phyloP scores from a whole-genome alignment of 2,888 invertebrate genomes.

The Scaptomyza polygonia region DNA sequence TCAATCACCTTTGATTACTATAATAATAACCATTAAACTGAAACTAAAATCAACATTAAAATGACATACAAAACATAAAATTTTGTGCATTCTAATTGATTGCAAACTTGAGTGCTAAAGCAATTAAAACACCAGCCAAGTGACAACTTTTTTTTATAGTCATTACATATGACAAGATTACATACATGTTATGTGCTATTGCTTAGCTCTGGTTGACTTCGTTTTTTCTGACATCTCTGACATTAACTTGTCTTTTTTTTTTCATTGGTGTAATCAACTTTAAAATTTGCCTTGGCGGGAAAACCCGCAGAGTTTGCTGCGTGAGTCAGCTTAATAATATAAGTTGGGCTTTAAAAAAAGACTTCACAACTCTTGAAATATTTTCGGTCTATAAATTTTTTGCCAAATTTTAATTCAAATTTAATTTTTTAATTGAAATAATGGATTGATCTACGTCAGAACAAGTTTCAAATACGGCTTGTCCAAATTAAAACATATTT shows the following conservation, averaged over 20 bases:
- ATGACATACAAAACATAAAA: slow-evolving; percentile 15
- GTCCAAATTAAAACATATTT: too few species aligned
- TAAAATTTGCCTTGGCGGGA: slow-evolving; percentile 23
- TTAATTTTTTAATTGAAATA: neutral
- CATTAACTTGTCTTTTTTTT: slow-evolving; percentile 9
- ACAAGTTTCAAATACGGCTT: too few species aligned
- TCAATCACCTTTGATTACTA: slow-evolving; percentile 15
- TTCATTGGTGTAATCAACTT: neutral
- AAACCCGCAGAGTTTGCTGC: slow-evolving; percentile 7
- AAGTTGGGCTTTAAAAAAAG: neutral
- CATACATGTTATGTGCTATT: neutral
- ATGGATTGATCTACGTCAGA: too few species aligned
- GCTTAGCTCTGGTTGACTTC: neutral
- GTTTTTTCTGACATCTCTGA: slow-evolving; percentile 8
- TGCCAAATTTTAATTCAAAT: neutral
- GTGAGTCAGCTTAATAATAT: slow-evolving; percentile 25
- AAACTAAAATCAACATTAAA: slow-evolving; percentile 27
- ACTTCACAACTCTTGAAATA: neutral
- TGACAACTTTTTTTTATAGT: slow-evolving; percentile 20
- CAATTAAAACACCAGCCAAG: slow-evolving; percentile 20
- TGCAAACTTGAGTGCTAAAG: slow-evolving; percentile 4
- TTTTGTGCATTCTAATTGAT: slow-evolving; percentile 24
- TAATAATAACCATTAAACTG: slow-evolving; percentile 12
- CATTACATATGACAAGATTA: slow-evolving; percentile 14
- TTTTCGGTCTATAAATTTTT: neutral